Evolutionary conservation across 2,888 invertebrate species (phyloP), one percentile per base, ranked within the genome.

Genomic region (Eilema caniola): DNA sequence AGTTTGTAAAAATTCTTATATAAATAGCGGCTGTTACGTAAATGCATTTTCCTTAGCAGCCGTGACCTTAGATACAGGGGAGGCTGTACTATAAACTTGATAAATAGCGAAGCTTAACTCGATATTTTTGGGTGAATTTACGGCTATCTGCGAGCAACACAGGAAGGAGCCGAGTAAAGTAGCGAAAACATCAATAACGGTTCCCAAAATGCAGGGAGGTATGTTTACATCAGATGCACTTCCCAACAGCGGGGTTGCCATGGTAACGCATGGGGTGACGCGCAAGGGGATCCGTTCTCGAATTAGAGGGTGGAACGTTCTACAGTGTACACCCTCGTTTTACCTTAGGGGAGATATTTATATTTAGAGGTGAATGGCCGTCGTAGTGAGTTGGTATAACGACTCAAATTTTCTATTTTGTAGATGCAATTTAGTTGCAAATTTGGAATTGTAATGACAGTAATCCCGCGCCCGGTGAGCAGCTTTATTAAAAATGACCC

Each of bases 361-460:
- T n/a, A n/a, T n/a, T 88, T 90, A 88, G 90, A 94, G 95, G 94
- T 95, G 93, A 95, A 95, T 83, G 93, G 90, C 93, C 94, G 85
- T 86, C 85, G 88, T 83, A 81, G 72, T 77, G 63, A 79, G 79
- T 80, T 76, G 74, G 74, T 81, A 73, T 81, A 78, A 70, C 76
- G 70, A 70, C 79, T 83, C 80, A 80, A 85, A 87, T 82, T 83
- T 41, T 80, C 80, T 85, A 83, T 84, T 86, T 79, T 80, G 78
- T 77, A 78, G 81, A 78, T 84, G 84, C 84, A 85, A 86, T 86
- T 86, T 80, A 76, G 84, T 78, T 83, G 85, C 83, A 85, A 87
- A 85, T 85, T 80, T 67, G n/a, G 70, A 71, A 76, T 75, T 72
- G 72, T 82, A 79, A 79, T 75, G 76, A 74, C 64, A 66, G 28